A percentile compares a stretch with the other conserved stretches of the same genome.
Evolutionary conservation across 2,113 vertebrate species (phyloP).

Genomic region (Gobio gobio): DNA sequence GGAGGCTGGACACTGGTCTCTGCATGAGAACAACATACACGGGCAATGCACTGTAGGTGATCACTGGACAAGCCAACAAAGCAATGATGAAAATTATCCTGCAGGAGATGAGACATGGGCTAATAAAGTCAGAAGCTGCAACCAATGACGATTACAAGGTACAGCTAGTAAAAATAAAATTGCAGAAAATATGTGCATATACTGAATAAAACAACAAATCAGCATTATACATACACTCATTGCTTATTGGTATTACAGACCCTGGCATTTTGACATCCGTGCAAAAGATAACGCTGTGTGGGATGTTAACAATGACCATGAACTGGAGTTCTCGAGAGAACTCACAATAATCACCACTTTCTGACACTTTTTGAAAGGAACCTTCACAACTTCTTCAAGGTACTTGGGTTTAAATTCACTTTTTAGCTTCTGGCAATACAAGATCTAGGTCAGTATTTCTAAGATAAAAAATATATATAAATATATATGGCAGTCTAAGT

Average conservation of each 20-base stretch:
- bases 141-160: constrained; percentile 73
- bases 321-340: not conserved
- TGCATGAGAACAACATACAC: constrained; percentile 67
- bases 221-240: too few species aligned
- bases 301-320: not conserved
- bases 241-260: not conserved
- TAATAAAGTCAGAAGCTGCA: constrained; percentile 61
- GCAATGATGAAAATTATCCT: constrained; percentile 43
- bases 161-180: not conserved
- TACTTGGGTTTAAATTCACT: not conserved
- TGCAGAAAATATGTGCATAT: not conserved
- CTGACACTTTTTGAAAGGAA: not conserved
- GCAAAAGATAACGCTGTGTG: not conserved
- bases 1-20: constrained; percentile 74
- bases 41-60: constrained; percentile 65
- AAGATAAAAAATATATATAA: not conserved
- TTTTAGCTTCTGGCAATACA: not conserved
- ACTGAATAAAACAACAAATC: not conserved
- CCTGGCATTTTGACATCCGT: not conserved
- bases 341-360: not conserved
- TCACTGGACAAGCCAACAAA: constrained; percentile 72
- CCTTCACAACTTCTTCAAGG: not conserved
- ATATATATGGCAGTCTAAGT: not conserved
- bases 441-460: not conserved
- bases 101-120: constrained; percentile 67